Base-by-base conservation (phyloP, 2,113 vertebrate genomes). In the Quiscalus mexicanus region DNA sequence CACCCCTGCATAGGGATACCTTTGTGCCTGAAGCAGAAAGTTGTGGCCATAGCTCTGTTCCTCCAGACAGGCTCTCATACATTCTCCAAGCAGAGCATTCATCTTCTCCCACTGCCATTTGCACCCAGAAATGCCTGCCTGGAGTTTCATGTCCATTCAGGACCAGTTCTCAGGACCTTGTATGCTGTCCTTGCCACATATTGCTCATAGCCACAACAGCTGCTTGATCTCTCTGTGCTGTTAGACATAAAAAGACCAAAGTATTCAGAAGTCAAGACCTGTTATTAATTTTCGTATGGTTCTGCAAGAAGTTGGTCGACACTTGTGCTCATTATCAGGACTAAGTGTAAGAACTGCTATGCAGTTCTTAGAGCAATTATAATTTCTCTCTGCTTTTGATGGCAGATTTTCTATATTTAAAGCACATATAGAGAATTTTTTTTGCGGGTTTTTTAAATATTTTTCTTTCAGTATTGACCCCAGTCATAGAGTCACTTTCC, bases 371-470 rank as follows among this genome's bases (percentile, higher is more conserved):
- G 23, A 49, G 27, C 3, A 77, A 63, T n/a, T 64, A 3, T 49
- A 58, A 65, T 44, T 2, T 59, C n/a, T 67, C 30, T 39, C 44
- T 86, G 18, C 27, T 62, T 59, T 15, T 39, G 27, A n/a, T 15
- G 3, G 20, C 4, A 74, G 28, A 75, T 90, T 79, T 67, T 80
- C 50, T 85, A 5, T 6, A 28, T 30, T 65, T 13, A 60, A 53
- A 92, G 83, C 65, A 33, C 7, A 81, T 18, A 42, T 5, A 59
- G 10, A 33, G 53, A 84, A 90, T 76, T 37, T 10, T 7, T 35
- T 30, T 50, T 1, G 4, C 1, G 2, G 1, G 0, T 10, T 24
- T 78, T 60, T 33, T 1, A 16, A 30, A n/a, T 8, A 7, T 11
- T 42, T 50, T 44, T 65, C 23, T 76, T 84, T 62, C 22, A 45